Conservation (phyloP, 2,113 vertebrate species). For the Microtus richardsoni region DNA sequence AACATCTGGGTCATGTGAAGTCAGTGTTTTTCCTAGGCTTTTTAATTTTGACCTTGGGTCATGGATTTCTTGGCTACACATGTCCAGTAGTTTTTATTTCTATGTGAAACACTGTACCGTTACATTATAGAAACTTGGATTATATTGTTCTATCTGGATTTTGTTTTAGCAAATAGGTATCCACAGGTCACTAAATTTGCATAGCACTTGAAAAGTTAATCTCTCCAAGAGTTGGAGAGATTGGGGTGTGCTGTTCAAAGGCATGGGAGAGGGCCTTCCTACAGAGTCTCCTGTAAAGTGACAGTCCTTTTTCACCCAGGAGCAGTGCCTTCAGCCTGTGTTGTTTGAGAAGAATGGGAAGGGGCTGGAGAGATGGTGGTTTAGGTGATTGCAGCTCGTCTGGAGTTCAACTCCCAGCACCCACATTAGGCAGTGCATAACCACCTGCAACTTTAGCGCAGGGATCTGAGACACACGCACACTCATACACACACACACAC, state of each 20-base stretch:
- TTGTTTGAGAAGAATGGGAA: background rate
- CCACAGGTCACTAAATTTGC: background rate
- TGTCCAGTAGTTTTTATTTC: conserved; percentile 39
- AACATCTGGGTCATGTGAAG: background rate
- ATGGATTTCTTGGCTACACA: conserved; percentile 10
- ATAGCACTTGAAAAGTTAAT: background rate
- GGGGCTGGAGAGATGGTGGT: background rate
- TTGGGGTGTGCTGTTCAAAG: background rate
- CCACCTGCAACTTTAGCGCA: background rate
- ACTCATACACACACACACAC: background rate
- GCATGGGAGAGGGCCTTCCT: background rate
- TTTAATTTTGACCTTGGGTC: background rate
- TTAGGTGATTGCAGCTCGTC: background rate
- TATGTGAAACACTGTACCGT: background rate
- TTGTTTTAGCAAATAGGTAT: conserved; percentile 29
- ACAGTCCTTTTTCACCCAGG: background rate
- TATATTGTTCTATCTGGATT: conserved; percentile 20
- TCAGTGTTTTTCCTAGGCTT: background rate
- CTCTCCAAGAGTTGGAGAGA: background rate
- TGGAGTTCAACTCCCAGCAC: background rate
- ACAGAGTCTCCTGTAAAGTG: background rate
- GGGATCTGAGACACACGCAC: background rate
- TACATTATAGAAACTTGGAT: conserved; percentile 21
- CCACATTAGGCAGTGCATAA: background rate
- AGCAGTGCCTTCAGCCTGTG: background rate